Base-by-base conservation (phyloP, 2,888 invertebrate genomes). In the Rhopalosiphum nymphaeae region DNA sequence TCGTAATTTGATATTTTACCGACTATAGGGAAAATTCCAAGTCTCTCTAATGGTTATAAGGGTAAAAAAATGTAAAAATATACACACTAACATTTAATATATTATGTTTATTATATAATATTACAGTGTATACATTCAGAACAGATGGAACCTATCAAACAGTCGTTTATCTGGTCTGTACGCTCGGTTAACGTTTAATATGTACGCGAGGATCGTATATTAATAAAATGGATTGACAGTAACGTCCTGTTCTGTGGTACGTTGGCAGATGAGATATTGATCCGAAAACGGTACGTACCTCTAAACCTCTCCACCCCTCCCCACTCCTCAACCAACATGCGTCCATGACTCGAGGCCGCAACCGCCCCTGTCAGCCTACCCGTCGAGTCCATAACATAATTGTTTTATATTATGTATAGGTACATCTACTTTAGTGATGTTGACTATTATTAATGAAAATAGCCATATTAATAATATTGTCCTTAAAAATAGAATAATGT, bases 221-320 rank as follows among this genome's bases (percentile, higher is more conserved):
- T 90, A 90, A 94, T 94, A 94, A 90, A 90, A 94, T 61, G 53
- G 61, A 94, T 90, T 94, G 93, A 94, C 93, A 93, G 90, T 90
- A 90, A 90, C 93, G 89, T 93, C 57, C 85, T 89, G 93, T 94
- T 91, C 16, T 26, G 57, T n/a, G 46, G n/a, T 78, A 21, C 36
- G 89, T 84, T 89, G 90, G 84, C 93, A 94, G 93, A 94, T 94
- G 93, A 94, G 89, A 94, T 94, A 94, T 94, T 94, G 93, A 94
- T 94, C 93, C 93, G 85, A 86, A 86, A 90, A 94, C 93, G 90
- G 93, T 56, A 90, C 25, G 90, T 57, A 49, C 90, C 84, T 49
- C 42, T 25, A n/a, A 29, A 25, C 36, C 21, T 4, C 42, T 67
- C 53, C 21, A 0, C 29, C 42, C 4, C 36, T 26, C 0, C 36